A percentile compares a stretch with the other conserved stretches of the same genome.
Conservation (phyloP, 2,797 vertebrate genomes). For the Schizopygopsis malacanthus region DNA sequence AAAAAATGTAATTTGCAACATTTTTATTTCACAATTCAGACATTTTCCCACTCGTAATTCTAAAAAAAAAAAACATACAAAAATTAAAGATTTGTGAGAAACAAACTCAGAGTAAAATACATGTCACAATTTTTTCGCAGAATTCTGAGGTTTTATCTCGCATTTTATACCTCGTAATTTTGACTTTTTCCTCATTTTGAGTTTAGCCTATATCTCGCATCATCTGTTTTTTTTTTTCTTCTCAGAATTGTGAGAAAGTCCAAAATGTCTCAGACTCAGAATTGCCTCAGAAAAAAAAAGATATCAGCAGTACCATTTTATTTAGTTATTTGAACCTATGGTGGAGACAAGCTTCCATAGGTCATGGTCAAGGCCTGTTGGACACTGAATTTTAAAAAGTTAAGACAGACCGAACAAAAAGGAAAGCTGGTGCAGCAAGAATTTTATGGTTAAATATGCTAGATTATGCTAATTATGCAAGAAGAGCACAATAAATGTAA, state of each 20-base stretch:
- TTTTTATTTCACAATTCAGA: neutral
- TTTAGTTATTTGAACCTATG: neutral
- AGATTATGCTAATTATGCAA: neutral
- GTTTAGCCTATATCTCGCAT: neutral
- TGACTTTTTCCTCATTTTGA: neutral
- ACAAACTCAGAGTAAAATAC: neutral
- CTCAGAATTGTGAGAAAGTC: neutral
- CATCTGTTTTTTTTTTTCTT: no score
- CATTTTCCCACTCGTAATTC: neutral
- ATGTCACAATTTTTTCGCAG: neutral
- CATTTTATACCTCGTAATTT: neutral
- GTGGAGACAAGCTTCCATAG: neutral
- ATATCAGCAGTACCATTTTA: neutral
- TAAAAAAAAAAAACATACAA: neutral
- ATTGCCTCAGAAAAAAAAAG: neutral
- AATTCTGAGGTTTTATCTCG: neutral
- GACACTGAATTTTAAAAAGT: neutral
- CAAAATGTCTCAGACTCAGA: neutral
- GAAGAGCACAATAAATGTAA: neutral
- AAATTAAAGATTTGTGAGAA: neutral
- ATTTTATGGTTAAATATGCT: neutral
- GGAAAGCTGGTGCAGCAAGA: neutral
- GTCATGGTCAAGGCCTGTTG: neutral
- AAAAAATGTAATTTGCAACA: neutral
- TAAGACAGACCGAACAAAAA: conserved; percentile 23